phyloP scores from a whole-genome alignment of 2,888 invertebrate species.

The Atrina japonica region DNA sequence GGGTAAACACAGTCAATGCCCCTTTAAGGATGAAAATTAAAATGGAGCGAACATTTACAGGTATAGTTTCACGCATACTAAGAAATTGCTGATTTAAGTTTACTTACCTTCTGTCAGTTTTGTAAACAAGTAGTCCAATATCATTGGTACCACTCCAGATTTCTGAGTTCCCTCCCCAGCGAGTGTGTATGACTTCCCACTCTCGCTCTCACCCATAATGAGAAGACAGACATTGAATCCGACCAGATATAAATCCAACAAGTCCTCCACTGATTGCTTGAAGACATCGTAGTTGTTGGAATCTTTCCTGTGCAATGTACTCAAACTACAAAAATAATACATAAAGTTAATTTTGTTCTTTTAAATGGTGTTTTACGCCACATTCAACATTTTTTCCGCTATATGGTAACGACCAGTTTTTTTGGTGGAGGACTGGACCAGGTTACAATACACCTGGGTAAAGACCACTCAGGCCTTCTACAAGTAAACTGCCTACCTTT shows the following conservation, averaged over 20 bases:
- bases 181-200: conserved; percentile 76
- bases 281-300: conserved; percentile 72
- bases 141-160: conserved; percentile 72
- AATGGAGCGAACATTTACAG: too few relatives aligned
- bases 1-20: too few relatives aligned
- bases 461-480: too few relatives aligned
- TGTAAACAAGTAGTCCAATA: conserved; percentile 73
- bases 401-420: too few relatives aligned
- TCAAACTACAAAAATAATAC: conserved; percentile 63
- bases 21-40: too few relatives aligned
- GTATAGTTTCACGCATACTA: too few relatives aligned
- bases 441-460: not conserved
- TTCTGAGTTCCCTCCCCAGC: conserved; percentile 70
- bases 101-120: conserved; percentile 69
- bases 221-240: conserved; percentile 77
- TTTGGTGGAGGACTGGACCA: not conserved
- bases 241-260: conserved; percentile 73
- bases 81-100: not conserved
- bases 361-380: not conserved
- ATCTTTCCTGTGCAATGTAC: conserved; percentile 67
- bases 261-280: conserved; percentile 67
- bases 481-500: too few relatives aligned
- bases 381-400: too few relatives aligned
- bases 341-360: not conserved
- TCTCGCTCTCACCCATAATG: conserved; percentile 74